Base-by-base conservation (phyloP, 2,113 vertebrate genomes). In the Heterotis niloticus region DNA sequence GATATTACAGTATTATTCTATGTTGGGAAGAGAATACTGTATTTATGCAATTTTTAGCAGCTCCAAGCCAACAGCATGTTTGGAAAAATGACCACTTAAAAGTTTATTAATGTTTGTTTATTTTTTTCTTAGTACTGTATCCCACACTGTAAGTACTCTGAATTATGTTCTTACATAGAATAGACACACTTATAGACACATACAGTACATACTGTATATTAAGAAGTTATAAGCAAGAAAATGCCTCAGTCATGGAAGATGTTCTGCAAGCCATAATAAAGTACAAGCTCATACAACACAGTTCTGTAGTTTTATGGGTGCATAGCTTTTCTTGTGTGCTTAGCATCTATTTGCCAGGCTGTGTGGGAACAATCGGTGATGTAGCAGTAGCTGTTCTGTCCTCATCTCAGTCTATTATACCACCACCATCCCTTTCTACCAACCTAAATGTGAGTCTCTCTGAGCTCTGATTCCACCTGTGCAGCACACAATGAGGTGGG, bases 401-500 rank as follows among this genome's bases (percentile, higher is more conserved):
- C n/a, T 14, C 54, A 9, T 18, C 7, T 23, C 24, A 4, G 16
- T n/a, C 7, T 5, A 5, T 34, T 13, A 67, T 54, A 44, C 56
- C 28, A n/a, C 20, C 26, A 51, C 20, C 29, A 28, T n/a, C 62
- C 17, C 54, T 56, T 13, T 34, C 64, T 26, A 9, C 1, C 20
- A 5, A 29, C 67, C 88, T 84, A 90, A 75, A 92, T 89, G 69
- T 86, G 86, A 66, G 80, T 87, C 80, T 89, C 81, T 52, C 74
- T 80, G 5, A 80, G 76, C 73, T 81, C 79, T 28, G 44, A 86
- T 13, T 69, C 75, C 16, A 66, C 72, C n/a, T 82, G 51, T 0
- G 70, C 16, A 0, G 79, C 11, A 44, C 81, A 82, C 56, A 87
- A 83, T 24, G 78, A 80, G 7, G 57, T 26, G 5, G 77, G 73